Evolutionary conservation across 2,797 vertebrate species (phyloP).

Genomic region (Gadopsis marmoratus): DNA sequence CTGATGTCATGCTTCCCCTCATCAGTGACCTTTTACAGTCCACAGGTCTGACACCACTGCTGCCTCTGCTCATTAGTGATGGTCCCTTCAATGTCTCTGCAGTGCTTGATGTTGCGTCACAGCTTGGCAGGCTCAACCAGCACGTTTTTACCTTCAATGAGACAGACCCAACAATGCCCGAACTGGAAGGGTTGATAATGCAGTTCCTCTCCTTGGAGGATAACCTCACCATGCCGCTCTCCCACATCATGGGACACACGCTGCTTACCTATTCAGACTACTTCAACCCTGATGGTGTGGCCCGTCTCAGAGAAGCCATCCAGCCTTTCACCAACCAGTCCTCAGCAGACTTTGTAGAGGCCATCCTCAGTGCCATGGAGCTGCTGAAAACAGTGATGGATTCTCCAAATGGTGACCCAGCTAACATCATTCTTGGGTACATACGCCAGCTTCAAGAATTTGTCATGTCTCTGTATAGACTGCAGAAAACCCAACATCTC

Average conservation of each 20-base stretch:
- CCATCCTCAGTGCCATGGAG: slow-evolving; percentile 72
- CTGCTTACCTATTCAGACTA: slow-evolving; percentile 73
- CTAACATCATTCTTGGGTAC: slow-evolving; percentile 67
- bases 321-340: slow-evolving; percentile 76
- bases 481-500: slow-evolving; percentile 52
- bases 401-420: slow-evolving; percentile 65
- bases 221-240: slow-evolving; percentile 73
- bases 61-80: slow-evolving; percentile 59
- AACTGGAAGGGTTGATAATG: slow-evolving; percentile 70
- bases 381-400: slow-evolving; percentile 65
- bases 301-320: slow-evolving; percentile 60
- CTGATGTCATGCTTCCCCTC: slow-evolving; percentile 51
- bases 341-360: slow-evolving; percentile 65
- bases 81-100: slow-evolving; percentile 56
- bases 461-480: slow-evolving; percentile 56
- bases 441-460: slow-evolving; percentile 75
- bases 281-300: slow-evolving; percentile 60
- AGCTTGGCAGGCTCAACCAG: slow-evolving; percentile 71
- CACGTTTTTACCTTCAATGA: slow-evolving; percentile 71
- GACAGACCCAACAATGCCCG: slow-evolving; percentile 64
- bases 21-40: slow-evolving; percentile 65
- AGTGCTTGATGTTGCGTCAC: slow-evolving; percentile 58
- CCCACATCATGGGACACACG: slow-evolving; percentile 69
- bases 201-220: slow-evolving; percentile 68
- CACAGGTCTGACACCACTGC: slow-evolving; percentile 72